Evolutionary conservation across 2,113 vertebrate species (phyloP).

Genomic region (Nycticryphes semicollaris): DNA sequence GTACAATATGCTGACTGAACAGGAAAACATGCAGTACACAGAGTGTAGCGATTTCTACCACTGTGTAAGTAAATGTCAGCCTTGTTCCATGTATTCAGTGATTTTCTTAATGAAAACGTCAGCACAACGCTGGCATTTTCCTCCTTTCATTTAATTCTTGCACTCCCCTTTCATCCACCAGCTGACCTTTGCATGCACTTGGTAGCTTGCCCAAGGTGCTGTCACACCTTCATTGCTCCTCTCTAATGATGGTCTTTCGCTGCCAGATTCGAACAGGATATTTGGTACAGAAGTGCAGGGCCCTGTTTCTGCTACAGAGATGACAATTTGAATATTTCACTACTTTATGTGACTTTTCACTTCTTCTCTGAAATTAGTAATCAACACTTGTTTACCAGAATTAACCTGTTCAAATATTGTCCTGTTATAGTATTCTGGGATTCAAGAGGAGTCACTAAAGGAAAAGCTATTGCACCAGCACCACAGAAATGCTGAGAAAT

Average conservation of each 20-base stretch:
- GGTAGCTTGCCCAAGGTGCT: conserved; percentile 51
- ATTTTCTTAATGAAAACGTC: conserved; percentile 69
- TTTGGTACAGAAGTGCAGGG: not conserved
- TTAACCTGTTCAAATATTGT: not conserved
- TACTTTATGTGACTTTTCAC: not conserved
- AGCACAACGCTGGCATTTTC: conserved; percentile 51
- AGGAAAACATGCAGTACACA: conserved; percentile 18
- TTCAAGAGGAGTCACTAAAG: not conserved
- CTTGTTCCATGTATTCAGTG: conserved; percentile 42
- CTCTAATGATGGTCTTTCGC: conserved; percentile 8
- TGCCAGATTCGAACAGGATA: conserved; percentile 15
- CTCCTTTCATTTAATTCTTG: conserved; percentile 49
- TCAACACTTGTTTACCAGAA: not conserved
- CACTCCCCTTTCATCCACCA: not conserved
- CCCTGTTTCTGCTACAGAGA: not conserved
- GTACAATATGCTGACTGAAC: conserved; percentile 49
- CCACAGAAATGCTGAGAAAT: not conserved
- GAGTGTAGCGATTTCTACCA: conserved; percentile 7
- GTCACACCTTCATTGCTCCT: conserved; percentile 37
- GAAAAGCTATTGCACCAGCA: not conserved
- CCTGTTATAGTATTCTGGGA: not conserved
- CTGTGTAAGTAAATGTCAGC: conserved; percentile 51
- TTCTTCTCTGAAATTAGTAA: not conserved
- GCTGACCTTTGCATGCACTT: conserved; percentile 53
- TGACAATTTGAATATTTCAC: not conserved